phyloP scores from a whole-genome alignment of 2,113 vertebrate genomes.

The Oenanthe oenanthe region DNA sequence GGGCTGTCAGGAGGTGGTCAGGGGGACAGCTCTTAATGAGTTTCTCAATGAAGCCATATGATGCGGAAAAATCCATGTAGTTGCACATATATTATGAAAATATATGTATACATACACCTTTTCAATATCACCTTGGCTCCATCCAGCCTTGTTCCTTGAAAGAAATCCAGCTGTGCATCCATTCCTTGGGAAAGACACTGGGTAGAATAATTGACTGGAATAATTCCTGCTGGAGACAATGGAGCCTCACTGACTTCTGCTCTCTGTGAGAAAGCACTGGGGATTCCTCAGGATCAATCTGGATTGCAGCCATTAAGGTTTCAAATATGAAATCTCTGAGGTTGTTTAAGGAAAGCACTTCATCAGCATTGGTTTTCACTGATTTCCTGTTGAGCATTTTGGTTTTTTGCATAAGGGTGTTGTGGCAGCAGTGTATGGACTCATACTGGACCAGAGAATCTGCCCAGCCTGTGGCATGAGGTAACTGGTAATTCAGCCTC shows the following conservation, averaged over 20 bases:
- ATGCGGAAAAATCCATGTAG: fast-evolving
- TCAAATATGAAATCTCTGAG: not conserved
- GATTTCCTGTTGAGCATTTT: not conserved
- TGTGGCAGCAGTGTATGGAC: not conserved
- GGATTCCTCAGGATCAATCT: not conserved
- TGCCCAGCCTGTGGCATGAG: not conserved
- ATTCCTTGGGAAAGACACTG: not conserved
- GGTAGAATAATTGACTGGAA: not conserved
- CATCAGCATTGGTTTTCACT: not conserved
- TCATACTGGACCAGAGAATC: fast-evolving
- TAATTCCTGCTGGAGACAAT: not conserved
- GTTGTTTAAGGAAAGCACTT: not conserved
- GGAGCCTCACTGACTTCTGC: not conserved
- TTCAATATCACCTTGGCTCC: not conserved
- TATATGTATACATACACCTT: fast-evolving
- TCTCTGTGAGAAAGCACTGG: not conserved
- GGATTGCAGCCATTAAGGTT: not conserved
- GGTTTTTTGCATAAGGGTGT: not conserved
- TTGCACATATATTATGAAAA: not conserved
- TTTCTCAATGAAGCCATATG: not conserved
- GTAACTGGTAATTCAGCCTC: not conserved
- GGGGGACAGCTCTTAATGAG: not conserved
- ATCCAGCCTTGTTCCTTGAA: not conserved
- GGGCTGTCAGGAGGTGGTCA: not conserved
- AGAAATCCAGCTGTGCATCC: not conserved